Conservation (phyloP, 2,797 vertebrate species). For the Cheirogaleus major region DNA sequence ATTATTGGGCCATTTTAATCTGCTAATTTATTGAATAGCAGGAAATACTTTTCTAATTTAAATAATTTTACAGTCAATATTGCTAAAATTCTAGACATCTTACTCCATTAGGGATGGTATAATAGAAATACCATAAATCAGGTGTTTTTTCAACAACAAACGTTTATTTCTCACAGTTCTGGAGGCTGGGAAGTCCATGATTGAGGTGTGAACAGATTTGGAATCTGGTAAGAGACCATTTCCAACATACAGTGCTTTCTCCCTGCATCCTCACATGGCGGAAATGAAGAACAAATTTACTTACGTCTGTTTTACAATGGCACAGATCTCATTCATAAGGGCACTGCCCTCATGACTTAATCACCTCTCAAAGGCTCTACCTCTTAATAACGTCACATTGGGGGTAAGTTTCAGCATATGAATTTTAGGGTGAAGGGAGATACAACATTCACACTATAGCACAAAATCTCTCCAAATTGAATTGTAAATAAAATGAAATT, state of each 20-base stretch:
- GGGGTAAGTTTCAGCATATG: background rate
- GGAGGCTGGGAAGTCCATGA: background rate
- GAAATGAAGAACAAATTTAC: background rate
- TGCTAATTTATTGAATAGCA: background rate
- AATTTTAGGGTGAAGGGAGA: background rate
- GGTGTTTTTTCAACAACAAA: background rate
- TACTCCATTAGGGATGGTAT: background rate
- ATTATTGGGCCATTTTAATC: background rate
- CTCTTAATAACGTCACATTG: background rate
- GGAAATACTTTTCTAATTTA: background rate
- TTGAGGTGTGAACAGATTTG: fast-evolving
- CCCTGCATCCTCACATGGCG: background rate
- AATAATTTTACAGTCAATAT: background rate
- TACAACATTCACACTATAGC: background rate
- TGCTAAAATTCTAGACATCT: background rate
- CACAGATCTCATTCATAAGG: background rate
- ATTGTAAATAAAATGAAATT: background rate
- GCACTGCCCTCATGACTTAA: too few species aligned
- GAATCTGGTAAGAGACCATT: background rate
- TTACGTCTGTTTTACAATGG: background rate
- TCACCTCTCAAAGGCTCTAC: background rate
- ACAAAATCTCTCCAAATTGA: background rate
- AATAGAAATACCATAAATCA: background rate
- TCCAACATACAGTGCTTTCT: background rate
- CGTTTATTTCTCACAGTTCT: background rate